Evolutionary conservation across 2,888 invertebrate genomes (phyloP).

Genomic region (Uropetala carovei): DNA sequence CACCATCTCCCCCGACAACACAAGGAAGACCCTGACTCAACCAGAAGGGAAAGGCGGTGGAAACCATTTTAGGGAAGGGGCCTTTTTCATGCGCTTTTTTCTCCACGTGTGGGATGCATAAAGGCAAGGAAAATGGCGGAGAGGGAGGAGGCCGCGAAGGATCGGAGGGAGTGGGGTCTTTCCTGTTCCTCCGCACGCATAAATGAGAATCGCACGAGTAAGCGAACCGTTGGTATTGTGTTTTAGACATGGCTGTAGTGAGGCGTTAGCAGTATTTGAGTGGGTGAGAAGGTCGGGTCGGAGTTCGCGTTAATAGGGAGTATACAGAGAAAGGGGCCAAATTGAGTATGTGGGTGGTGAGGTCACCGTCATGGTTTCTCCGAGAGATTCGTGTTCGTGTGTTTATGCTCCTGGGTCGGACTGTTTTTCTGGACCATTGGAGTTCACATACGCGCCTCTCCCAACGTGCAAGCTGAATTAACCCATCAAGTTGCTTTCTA

Average conservation of each 20-base stretch:
- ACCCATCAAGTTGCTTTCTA: no score
- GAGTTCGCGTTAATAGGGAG: not conserved
- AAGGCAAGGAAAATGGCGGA: conserved; percentile 14
- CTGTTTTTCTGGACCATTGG: not conserved
- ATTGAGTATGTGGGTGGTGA: no score
- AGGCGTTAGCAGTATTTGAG: not conserved
- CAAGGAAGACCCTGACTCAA: not conserved
- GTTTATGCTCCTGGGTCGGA: not conserved
- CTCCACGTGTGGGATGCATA: conserved; percentile 8
- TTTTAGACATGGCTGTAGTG: not conserved
- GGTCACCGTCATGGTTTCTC: no score
- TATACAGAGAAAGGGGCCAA: not conserved
- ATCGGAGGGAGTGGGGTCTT: not conserved
- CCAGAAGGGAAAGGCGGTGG: not conserved
- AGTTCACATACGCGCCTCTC: not conserved
- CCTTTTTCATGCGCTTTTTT: not conserved
- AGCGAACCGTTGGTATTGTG: not conserved
- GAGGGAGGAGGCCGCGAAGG: no score
- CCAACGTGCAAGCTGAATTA: not conserved
- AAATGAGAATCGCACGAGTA: not conserved
- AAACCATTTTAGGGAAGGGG: not conserved
- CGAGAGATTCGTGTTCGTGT: no score
- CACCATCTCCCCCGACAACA: not conserved
- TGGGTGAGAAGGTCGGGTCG: not conserved
- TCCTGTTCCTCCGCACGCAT: not conserved